A percentile compares a stretch with the other conserved stretches of the same genome.
Evolutionary conservation across 2,113 vertebrate species (phyloP).

Genomic region (Centrocercus urophasianus): DNA sequence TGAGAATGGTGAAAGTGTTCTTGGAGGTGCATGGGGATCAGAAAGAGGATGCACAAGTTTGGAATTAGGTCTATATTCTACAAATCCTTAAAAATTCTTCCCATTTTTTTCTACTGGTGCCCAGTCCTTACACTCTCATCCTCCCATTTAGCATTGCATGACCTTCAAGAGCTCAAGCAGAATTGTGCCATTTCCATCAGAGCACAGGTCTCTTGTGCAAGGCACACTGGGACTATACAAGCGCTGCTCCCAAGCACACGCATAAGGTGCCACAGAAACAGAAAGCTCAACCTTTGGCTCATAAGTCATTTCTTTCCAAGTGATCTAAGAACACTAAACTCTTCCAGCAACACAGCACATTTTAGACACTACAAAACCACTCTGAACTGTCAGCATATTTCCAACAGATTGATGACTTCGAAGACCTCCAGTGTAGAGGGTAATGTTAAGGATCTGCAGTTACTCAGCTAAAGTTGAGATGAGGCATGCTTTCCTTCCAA

Average conservation of each 20-base stretch:
- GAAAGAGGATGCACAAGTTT: background rate
- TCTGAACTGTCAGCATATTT: slow-evolving; percentile 40
- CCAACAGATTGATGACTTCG: slow-evolving; percentile 50
- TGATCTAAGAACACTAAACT: slow-evolving; percentile 20
- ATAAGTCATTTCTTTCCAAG: slow-evolving; percentile 1
- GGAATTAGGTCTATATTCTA: background rate
- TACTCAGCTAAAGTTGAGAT: slow-evolving; percentile 55
- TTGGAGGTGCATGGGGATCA: rapidly evolving
- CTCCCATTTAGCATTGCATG: background rate
- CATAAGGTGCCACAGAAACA: background rate
- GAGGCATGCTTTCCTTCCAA: slow-evolving; percentile 63
- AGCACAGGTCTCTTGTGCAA: background rate
- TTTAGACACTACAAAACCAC: slow-evolving; percentile 29
- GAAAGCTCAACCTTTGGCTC: slow-evolving; percentile 18
- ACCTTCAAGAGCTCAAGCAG: background rate
- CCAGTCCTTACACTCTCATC: rapidly evolving
- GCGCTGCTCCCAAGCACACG: background rate
- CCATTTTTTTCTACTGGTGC: rapidly evolving
- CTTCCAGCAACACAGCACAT: background rate
- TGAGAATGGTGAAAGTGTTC: rapidly evolving
- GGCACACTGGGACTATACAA: rapidly evolving
- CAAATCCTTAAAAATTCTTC: background rate
- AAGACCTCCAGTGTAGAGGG: slow-evolving; percentile 54
- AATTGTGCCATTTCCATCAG: rapidly evolving
- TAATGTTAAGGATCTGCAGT: slow-evolving; percentile 55